Evolutionary conservation across 2,113 vertebrate genomes (phyloP), one percentile per base, ranked within the genome.

Genomic region (Pterocles gutturalis): DNA sequence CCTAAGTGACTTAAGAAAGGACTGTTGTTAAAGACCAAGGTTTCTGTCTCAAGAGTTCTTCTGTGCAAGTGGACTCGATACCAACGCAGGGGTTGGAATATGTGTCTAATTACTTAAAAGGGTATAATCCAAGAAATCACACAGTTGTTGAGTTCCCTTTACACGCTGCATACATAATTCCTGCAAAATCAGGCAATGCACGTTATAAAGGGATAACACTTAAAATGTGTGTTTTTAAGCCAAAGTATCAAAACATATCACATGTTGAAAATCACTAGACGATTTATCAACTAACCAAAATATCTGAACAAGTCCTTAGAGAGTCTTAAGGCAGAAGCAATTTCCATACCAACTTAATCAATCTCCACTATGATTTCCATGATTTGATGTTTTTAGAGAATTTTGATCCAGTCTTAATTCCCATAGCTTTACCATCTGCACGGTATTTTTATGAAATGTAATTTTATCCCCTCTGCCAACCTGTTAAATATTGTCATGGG

Each of bases 401-500:
- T 96, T 93, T 92, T 87, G 69, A 90, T 92, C 54, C 55, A 85
- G 61, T 72, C 72, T 96, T 97, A 96, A 96, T 97, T 96, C 75
- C 65, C 36, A 46, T 31, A 87, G 76, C 69, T 95, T 95, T 87
- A 94, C 90, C 94, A 92, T 95, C 86, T 96, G 86, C 75, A 89
- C 21, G 24, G 26, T 17, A 90, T 88, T 97, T 96, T 95, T 97
- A 92, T 83, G 72, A 97, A 97, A 82, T 65, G 88, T 83, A 95
- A 97, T 97, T 97, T 97, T 97, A 97, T 92, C 34, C 83, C 51
- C 67, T 97, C 80, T 94, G 66, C 84, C 87, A 97, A 96, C 70
- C 92, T 96, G 91, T 91, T 97, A 96, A 96, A 85, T 94, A 84
- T 78, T 94, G 46, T 96, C 90, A 93, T 57, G 93, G 88, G 93